phyloP scores from a whole-genome alignment of 2,797 vertebrate species.

The Geotrypetes seraphini region DNA sequence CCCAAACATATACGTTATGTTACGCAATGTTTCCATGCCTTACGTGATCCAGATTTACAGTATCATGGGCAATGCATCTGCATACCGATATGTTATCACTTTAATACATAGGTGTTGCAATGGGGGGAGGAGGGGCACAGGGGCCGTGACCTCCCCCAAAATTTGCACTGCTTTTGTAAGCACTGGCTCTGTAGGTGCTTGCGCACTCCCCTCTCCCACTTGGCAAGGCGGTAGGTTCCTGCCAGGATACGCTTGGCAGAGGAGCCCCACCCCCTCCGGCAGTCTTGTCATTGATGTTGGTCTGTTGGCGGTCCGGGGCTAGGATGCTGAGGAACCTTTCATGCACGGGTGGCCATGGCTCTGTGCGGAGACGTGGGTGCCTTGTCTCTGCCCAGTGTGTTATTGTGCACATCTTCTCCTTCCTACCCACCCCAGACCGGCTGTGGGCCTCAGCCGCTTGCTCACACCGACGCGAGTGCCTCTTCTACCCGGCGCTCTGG shows the following conservation, averaged over 20 bases:
- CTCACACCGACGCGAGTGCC: constrained; percentile 89
- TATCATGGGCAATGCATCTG: too few relatives aligned
- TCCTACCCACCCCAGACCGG: constrained; percentile 83
- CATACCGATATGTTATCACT: too few relatives aligned
- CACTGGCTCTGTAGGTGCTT: neutral
- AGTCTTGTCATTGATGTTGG: constrained; percentile 55
- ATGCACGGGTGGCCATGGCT: constrained; percentile 68
- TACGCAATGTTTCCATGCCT: constrained; percentile 28
- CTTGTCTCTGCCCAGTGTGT: constrained; percentile 93
- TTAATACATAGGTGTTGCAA: too few relatives aligned
- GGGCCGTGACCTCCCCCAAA: too few relatives aligned
- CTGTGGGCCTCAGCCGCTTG: constrained; percentile 92
- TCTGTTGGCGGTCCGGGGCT: constrained; percentile 36
- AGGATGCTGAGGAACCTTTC: constrained; percentile 30
- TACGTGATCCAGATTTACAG: too few relatives aligned
- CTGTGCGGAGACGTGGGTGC: constrained; percentile 80
- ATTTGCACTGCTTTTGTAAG: too few relatives aligned
- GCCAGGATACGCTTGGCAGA: constrained; percentile 15
- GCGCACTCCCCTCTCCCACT: constrained; percentile 18
- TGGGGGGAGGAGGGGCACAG: too few relatives aligned
- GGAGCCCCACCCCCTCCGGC: constrained; percentile 45
- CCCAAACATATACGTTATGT: too few relatives aligned
- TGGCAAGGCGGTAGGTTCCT: constrained; percentile 20
- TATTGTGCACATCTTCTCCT: constrained; percentile 94
- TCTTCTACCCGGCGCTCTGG: constrained; percentile 92